phyloP scores from a whole-genome alignment of 1,140 invertebrate species.

The Globodera rostochiensis region DNA sequence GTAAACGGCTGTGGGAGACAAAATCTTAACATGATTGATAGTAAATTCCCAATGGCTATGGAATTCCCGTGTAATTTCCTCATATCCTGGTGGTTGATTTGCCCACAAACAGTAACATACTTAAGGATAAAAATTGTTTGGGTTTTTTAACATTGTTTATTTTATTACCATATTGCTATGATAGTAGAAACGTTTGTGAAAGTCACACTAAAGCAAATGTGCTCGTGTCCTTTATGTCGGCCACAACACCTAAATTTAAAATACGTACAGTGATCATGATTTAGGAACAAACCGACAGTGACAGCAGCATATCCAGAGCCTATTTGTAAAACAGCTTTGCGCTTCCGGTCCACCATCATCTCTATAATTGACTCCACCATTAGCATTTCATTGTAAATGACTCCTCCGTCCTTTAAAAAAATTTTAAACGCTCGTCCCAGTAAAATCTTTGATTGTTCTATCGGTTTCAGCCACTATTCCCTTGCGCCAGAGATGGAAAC shows the following conservation, averaged over 20 bases:
- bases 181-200: conserved; percentile 83
- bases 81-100: conserved; percentile 73
- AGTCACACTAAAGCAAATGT: no score
- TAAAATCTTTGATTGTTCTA: no score
- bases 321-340: conserved; percentile 51
- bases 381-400: conserved; percentile 92
- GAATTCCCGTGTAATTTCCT: conserved; percentile 18
- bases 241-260: conserved; percentile 76
- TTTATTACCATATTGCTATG: conserved; percentile 85
- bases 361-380: conserved; percentile 67
- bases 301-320: conserved; percentile 72
- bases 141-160: conserved; percentile 72
- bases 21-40: background rate
- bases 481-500: conserved; percentile 77
- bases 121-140: background rate
- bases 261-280: conserved; percentile 71
- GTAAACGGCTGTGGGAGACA: conserved; percentile 53
- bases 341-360: conserved; percentile 40
- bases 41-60: no score
- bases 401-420: conserved; percentile 75
- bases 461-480: conserved; percentile 64
- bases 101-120: conserved; percentile 80
- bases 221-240: conserved; percentile 83
- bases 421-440: no score
- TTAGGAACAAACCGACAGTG: conserved; percentile 71